phyloP scores from a whole-genome alignment of 2,797 vertebrate genomes.

The Morus bassanus region DNA sequence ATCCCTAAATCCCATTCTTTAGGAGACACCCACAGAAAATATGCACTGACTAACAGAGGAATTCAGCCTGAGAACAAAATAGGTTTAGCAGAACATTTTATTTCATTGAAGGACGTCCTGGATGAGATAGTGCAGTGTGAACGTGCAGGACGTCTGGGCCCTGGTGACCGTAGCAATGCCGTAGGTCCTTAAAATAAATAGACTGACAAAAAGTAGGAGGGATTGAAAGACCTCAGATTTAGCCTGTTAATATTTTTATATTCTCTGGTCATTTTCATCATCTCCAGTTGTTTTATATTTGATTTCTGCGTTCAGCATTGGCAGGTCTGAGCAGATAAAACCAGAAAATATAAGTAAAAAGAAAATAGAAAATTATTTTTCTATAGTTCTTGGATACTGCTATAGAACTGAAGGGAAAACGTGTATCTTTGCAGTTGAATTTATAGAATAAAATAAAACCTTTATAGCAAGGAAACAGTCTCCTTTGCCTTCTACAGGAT shows the following conservation, averaged over 20 bases:
- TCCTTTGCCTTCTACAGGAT: background rate
- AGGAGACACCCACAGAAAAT: background rate
- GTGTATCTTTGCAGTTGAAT: background rate
- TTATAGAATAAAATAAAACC: background rate
- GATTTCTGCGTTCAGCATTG: background rate
- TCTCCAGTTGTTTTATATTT: background rate
- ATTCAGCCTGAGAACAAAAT: background rate
- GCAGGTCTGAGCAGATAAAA: background rate
- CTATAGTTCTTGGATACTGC: background rate
- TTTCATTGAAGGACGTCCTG: background rate
- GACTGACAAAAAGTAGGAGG: background rate
- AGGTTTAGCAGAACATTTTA: background rate
- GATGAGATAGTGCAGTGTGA: background rate
- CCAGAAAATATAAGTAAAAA: background rate
- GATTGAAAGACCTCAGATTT: background rate
- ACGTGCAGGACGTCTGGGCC: background rate
- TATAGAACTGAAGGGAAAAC: background rate
- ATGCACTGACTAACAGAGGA: background rate
- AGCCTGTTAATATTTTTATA: background rate
- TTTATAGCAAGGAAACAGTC: background rate
- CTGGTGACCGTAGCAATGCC: accelerated
- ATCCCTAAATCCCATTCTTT: background rate
- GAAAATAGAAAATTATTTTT: background rate
- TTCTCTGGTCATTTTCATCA: background rate
- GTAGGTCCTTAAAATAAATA: background rate